Evolutionary conservation across 2,888 invertebrate species (phyloP), one percentile per base, ranked within the genome.

Genomic region (Azorinus chamasolen): DNA sequence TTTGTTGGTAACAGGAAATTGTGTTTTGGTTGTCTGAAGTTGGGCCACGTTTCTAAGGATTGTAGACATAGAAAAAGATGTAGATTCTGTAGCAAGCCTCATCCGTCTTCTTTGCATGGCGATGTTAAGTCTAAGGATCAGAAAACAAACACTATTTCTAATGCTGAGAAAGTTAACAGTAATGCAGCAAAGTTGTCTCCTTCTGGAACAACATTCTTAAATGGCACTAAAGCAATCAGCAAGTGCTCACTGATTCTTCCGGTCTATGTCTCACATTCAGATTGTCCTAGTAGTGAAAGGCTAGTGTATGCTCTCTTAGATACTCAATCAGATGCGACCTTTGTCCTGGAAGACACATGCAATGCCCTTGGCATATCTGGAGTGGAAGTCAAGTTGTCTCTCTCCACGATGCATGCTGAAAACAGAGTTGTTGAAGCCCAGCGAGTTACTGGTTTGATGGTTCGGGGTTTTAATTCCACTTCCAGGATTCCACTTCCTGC

Each of bases 251-350:
- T n/a, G n/a, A n/a, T n/a, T n/a, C n/a, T n/a, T 14, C 73, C 73
- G 16, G 83, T 85, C 1, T 79, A 64, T 61, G 22, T 85, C 0
- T 79, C 81, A 6, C 66, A 65, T 43, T 24, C 12, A 16, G 48
- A 69, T 20, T 62, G 61, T 5, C 84, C 80, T 3, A 58, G 68
- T 6, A 61, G 46, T 10, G 83, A 83, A 61, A 39, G 20, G 14
- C 45, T 83, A 2, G 77, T 83, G 2, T 85, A 84, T 54, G 81
- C 83, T 1, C 18, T 85, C 18, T 27, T 85, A 1, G 85, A 85
- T 58, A 68, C 83, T 2, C 79, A 81, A 43, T 78, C 78, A 20
- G 79, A 85, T 43, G 73, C 82, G 1, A 77, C 77, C 0, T 83
- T 84, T 48, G 43, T 81, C n/a, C 32, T 68, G 5, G 70, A 74